These are phyloP conservation scores for Yponomeuta evonymella DNA, from an alignment of 2,888 invertebrate genomes.

Conservation along the genomic window DNA sequence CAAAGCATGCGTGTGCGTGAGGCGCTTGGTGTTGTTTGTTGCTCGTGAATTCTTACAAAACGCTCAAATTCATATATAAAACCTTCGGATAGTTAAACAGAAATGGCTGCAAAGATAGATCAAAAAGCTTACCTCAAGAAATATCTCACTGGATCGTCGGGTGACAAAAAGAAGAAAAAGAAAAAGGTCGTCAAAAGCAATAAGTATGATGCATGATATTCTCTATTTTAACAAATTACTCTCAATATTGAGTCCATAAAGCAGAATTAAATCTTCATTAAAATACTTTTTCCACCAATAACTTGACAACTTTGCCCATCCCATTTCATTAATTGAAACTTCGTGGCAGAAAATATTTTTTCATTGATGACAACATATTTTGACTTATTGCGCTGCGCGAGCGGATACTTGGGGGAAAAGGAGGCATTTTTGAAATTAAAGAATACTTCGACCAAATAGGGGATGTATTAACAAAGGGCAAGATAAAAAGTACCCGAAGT, in stretches of 20 bases:
- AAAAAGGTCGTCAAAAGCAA: constrained; percentile 71
- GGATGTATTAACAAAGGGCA: too few relatives aligned
- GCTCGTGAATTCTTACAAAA: background rate
- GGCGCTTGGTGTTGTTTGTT: background rate
- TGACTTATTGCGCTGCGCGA: too few relatives aligned
- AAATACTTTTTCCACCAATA: background rate
- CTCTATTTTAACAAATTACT: background rate
- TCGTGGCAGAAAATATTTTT: too few relatives aligned
- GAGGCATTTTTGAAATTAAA: too few relatives aligned
- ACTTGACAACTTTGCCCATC: background rate
- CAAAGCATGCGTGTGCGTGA: too few relatives aligned
- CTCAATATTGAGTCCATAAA: background rate
- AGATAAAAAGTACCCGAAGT: too few relatives aligned
- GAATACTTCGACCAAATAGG: too few relatives aligned
- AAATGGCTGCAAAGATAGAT: constrained; percentile 71
- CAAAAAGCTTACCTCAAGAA: constrained; percentile 89
- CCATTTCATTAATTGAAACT: background rate
- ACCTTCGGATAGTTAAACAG: constrained; percentile 15
- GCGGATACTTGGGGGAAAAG: too few relatives aligned
- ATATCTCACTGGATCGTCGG: constrained; percentile 80
- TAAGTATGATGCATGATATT: constrained; percentile 39
- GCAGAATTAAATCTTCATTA: background rate
- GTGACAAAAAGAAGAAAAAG: constrained; percentile 80
- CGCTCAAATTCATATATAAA: background rate
- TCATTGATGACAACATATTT: too few relatives aligned